phyloP scores from a whole-genome alignment of 2,113 vertebrate genomes.

The Microtus ochrogaster region DNA sequence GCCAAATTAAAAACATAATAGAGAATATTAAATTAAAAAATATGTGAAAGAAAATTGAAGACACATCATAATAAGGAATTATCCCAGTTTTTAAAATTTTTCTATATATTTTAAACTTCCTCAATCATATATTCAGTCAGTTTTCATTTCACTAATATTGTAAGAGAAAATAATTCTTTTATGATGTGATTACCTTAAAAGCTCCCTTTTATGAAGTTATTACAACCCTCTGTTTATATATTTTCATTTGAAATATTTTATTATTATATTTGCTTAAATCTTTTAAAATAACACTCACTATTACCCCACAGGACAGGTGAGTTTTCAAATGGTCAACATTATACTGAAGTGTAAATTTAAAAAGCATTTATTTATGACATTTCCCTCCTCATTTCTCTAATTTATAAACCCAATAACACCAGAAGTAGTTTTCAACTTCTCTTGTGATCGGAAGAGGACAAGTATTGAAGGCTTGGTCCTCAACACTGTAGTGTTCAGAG shows the following conservation, averaged over 20 bases:
- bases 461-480: neutral
- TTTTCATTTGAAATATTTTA: slow-evolving; percentile 17
- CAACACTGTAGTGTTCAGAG: neutral
- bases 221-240: neutral
- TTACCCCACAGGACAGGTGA: neutral
- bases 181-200: neutral
- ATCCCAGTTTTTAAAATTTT: neutral
- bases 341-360: slow-evolving; percentile 40
- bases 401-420: neutral
- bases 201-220: neutral
- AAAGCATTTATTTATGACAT: neutral
- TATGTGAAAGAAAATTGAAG: neutral
- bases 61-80: slow-evolving; percentile 17
- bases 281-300: neutral
- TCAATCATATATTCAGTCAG: slow-evolving; percentile 23
- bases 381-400: neutral
- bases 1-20: neutral
- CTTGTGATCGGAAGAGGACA: neutral
- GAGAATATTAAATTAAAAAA: neutral
- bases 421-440: neutral
- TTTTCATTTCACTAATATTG: slow-evolving; percentile 15
- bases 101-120: neutral
- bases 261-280: neutral
- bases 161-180: neutral
- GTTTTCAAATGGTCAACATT: slow-evolving; percentile 33